Base-by-base conservation (phyloP, 23 tunicate species). In the Phallusia fumigata region DNA sequence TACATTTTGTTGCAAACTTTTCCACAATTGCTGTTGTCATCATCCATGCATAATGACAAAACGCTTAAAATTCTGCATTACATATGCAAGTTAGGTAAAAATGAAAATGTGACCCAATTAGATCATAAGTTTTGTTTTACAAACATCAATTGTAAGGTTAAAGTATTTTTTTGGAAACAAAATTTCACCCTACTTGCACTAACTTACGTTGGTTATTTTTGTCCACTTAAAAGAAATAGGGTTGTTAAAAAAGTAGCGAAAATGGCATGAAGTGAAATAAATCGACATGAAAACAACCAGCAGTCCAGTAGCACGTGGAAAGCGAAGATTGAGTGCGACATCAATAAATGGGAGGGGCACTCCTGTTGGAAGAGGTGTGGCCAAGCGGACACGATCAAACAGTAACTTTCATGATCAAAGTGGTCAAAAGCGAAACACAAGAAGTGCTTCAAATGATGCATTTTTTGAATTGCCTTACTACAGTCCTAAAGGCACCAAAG, bases 301-400 rank as follows among this genome's bases (percentile, higher is more conserved):
- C 69, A 58, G 69, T 24, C 69, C 69, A 58, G 26, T 58, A 24
- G 69, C 28, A 6, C 69, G 69, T 58, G 69, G 69, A 58, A 58
- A 58, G 28, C 69, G 69, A 5, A 58, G 13, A 13, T 24, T 58
- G 13, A 58, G 69, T 58, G 69, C 13, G 3, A 21, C 69, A 21
- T 58, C 69, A 6, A 58, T 58, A 58, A 58, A 58, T 13, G 69
- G 69, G 28, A 58, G 28, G 13, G 28, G 69, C 13, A 1, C 69
- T 6, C 13, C 28, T 22, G 69, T 1, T 6, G 69, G 69, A 6
- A 58, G 69, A 13, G 16, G 15, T 6, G 69, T 58, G 26, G 69
- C 69, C 28, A 58, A 58, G 28, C 26, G 69, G 13, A 58, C 69
- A 22, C 69, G 69, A 8, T 58, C 69, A 1, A 58, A 58, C 69